Base-by-base conservation (phyloP, 2,113 vertebrate genomes). In the Microcebus tavaratra region DNA sequence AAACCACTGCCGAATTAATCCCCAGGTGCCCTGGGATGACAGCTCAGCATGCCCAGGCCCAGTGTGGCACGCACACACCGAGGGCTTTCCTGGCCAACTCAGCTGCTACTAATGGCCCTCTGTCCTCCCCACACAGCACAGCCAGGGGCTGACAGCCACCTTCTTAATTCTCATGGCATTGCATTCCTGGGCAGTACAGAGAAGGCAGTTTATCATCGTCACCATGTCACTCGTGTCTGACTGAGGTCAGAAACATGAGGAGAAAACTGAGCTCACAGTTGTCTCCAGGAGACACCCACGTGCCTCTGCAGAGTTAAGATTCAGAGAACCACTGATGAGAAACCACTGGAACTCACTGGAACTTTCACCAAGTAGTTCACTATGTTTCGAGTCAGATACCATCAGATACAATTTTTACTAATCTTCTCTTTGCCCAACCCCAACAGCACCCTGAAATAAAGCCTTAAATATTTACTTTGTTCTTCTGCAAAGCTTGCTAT, bases 401-500 rank as follows among this genome's bases (percentile, higher is more conserved):
- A 73, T 17, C 61, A 48, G 72, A 67, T 53, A 29, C 21, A 82
- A 36, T 21, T 70, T 85, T 75, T 42, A 83, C 6, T 36, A 75
- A 90, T 94, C 87, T 96, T 95, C 89, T 88, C 75, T 79, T 65
- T 88, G 75, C 27, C 42, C 36, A 1, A 23, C 78, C 17, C 36
- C 85, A 86, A 87, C 10, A 81, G 48, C n/a, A 70, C 75, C 80
- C 48, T 90, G 57, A 95, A 95, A 95, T 81, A 76, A 93, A 89
- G 76, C 81, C 84, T 97, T 96, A 87, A 98, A 98, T 98, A 98
- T 98, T 98, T 96, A 97, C 96, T 97, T 90, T 85, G 75, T 87
- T 96, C 92, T 96, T 91, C 65, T 55, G 61, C 55, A 95, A 63
- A 81, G 91, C 80, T 93, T 34, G 83, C 94, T 94, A 9, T 91